Evolutionary conservation across 2,888 invertebrate species (phyloP).

Genomic region (Nasonovia ribisnigri): DNA sequence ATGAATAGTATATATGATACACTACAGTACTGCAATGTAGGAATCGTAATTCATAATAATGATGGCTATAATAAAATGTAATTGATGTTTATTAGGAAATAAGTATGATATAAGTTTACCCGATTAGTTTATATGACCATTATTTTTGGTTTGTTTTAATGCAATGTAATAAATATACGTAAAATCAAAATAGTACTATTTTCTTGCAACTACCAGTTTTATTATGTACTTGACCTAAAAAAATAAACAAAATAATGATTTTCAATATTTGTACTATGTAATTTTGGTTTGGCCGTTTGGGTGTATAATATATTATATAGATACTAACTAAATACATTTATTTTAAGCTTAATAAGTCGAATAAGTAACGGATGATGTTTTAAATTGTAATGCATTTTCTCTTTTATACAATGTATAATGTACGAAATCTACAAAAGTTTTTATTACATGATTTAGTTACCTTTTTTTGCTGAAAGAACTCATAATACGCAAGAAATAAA

Average conservation of each 20-base stretch:
- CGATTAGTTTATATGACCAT: background rate
- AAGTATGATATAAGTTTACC: background rate
- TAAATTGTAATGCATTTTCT: background rate
- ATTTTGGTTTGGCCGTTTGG: background rate
- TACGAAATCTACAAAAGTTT: background rate
- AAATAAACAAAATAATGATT: background rate
- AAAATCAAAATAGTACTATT: background rate
- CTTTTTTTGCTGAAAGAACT: background rate
- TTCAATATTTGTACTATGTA: background rate
- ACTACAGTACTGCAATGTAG: background rate
- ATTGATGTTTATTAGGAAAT: background rate
- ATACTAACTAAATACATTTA: background rate
- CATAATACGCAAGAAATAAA: background rate
- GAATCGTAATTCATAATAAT: background rate
- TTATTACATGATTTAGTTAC: background rate
- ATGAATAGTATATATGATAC: background rate
- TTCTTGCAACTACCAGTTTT: background rate
- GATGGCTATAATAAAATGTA: background rate
- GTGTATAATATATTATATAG: background rate
- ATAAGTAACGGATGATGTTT: background rate
- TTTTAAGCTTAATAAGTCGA: background rate
- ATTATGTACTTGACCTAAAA: background rate
- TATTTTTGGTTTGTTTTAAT: background rate
- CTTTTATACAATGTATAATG: background rate
- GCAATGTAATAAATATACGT: background rate